A percentile compares a stretch with the other conserved stretches of the same genome.
Evolutionary conservation across 2,888 invertebrate species (phyloP).

Genomic region (Drosophila bunnanda): DNA sequence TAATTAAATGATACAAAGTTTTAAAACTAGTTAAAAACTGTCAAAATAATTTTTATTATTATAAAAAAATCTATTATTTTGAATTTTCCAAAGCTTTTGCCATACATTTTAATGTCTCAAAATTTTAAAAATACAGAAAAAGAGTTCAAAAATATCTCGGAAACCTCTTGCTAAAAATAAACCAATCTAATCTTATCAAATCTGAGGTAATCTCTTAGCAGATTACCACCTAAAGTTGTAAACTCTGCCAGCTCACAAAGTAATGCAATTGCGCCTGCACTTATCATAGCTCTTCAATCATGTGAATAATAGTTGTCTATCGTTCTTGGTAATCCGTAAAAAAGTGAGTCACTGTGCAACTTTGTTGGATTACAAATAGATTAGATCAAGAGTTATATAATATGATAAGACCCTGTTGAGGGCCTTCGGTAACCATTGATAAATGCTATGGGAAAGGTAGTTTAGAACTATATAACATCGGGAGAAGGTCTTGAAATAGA

Average conservation of each 20-base stretch:
- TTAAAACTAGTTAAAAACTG: not conserved
- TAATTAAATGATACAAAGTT: too few relatives aligned
- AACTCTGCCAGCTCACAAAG: slow-evolving; percentile 6
- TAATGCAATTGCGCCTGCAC: slow-evolving; percentile 6
- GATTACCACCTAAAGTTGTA: slow-evolving; percentile 11
- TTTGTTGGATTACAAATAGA: slow-evolving; percentile 14
- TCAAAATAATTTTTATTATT: too few relatives aligned
- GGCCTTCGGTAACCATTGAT: not conserved
- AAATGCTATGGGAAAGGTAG: not conserved
- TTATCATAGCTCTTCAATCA: not conserved
- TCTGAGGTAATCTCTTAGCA: not conserved
- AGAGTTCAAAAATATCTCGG: not conserved
- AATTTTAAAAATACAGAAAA: not conserved
- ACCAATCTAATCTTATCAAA: slow-evolving; percentile 4
- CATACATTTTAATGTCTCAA: not conserved
- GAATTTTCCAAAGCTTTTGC: too few relatives aligned
- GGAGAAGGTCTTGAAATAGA: too few relatives aligned
- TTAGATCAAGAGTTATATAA: not conserved
- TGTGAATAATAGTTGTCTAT: slow-evolving; percentile 8
- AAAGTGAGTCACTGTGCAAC: slow-evolving; percentile 13
- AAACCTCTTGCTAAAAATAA: slow-evolving; percentile 1
- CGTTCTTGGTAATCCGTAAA: not conserved
- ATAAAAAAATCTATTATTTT: too few relatives aligned
- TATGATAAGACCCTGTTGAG: not conserved
- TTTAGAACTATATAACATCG: not conserved